Conservation (phyloP, 2,888 invertebrate species). For the Thecophora atra region DNA sequence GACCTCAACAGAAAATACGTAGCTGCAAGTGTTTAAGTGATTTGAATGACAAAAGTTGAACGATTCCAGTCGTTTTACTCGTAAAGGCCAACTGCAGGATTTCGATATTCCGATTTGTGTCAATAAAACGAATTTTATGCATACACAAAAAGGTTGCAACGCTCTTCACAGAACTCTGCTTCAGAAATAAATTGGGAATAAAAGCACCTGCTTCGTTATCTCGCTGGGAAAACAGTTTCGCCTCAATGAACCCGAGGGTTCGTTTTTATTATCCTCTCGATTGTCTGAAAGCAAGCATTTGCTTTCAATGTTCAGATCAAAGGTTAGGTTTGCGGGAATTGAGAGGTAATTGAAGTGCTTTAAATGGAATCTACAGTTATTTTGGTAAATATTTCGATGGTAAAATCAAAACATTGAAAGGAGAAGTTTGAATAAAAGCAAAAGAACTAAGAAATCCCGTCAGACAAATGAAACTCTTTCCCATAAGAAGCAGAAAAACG, state of each 20-base stretch:
- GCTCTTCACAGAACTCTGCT: neutral
- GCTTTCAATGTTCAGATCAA: neutral
- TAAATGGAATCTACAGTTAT: neutral
- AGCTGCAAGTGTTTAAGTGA: too few species aligned
- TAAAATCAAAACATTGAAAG: too few species aligned
- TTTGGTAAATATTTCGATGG: too few species aligned
- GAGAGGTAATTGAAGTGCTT: neutral
- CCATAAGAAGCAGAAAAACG: too few species aligned
- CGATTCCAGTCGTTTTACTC: neutral
- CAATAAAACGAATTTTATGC: slow-evolving; percentile 4
- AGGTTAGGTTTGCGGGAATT: neutral
- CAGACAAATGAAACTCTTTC: too few species aligned
- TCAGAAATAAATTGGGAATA: neutral
- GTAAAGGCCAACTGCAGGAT: slow-evolving; percentile 5
- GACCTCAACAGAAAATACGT: too few species aligned
- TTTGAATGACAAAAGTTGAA: too few species aligned
- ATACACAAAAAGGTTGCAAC: neutral
- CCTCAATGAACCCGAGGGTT: neutral
- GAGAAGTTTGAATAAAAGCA: too few species aligned
- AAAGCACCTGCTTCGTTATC: neutral
- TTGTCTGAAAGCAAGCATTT: slow-evolving; percentile 7
- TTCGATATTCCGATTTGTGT: slow-evolving; percentile 11
- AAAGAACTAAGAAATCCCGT: too few species aligned
- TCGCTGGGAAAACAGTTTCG: slow-evolving; percentile 2
- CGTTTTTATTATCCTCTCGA: neutral